phyloP scores from a whole-genome alignment of 1,140 invertebrate genomes.

The Apocrypta bakeri region DNA sequence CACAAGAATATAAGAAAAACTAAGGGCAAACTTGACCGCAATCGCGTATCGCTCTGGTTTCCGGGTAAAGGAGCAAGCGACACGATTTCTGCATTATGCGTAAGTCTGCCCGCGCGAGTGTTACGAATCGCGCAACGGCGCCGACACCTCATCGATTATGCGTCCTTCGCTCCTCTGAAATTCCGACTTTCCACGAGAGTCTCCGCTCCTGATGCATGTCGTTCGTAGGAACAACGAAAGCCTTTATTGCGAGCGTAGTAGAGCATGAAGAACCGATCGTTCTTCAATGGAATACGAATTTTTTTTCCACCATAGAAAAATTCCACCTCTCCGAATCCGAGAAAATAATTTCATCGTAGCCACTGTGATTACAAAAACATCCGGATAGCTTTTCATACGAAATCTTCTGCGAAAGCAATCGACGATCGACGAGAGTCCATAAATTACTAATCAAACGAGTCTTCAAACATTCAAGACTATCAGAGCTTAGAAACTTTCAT shows the following conservation, averaged over 20 bases:
- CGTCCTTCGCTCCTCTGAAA: conserved; percentile 44
- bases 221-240: conserved; percentile 22
- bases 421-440: neutral
- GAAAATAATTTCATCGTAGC: neutral
- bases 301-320: neutral
- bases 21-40: neutral
- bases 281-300: conserved; percentile 20
- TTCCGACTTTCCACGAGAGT: neutral
- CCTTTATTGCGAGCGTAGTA: conserved; percentile 7
- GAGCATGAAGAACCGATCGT: conserved; percentile 26
- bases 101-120: conserved; percentile 57
- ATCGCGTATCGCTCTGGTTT: conserved; percentile 22
- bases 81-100: conserved; percentile 69
- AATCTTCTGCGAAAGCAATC: neutral
- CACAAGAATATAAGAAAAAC: no score
- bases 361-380: neutral
- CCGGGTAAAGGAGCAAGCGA: conserved; percentile 55
- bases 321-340: neutral
- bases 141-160: conserved; percentile 60
- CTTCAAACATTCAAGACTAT: conserved; percentile 15
- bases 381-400: neutral
- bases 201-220: neutral
- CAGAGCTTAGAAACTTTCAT: no score
- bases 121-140: conserved; percentile 65
- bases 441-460: conserved; percentile 36